phyloP scores from a whole-genome alignment of 2,888 invertebrate species.

The Yponomeuta cagnagella region DNA sequence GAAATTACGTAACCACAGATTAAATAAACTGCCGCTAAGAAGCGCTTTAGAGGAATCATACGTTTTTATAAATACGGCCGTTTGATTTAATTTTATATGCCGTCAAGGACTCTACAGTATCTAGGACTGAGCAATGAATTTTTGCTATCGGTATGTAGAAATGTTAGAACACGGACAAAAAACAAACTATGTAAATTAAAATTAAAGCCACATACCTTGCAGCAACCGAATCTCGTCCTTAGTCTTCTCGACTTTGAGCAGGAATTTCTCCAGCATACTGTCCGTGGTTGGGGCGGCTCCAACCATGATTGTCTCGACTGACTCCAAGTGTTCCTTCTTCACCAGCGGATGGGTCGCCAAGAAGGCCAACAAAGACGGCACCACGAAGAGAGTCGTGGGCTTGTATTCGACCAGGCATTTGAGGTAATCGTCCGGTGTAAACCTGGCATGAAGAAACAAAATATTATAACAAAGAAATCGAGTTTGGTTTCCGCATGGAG shows the following conservation, averaged over 20 bases:
- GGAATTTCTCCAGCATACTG: constrained; percentile 78
- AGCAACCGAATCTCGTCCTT: constrained; percentile 63
- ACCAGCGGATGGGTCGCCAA: constrained; percentile 83
- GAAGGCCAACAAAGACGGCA: constrained; percentile 86
- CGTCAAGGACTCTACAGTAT: no score
- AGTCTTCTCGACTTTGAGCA: constrained; percentile 72
- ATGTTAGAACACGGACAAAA: background rate
- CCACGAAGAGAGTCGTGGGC: constrained; percentile 80
- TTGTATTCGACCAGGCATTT: constrained; percentile 76
- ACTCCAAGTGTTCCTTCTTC: constrained; percentile 78
- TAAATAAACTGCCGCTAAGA: no score
- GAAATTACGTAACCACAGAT: no score
- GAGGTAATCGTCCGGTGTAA: constrained; percentile 84
- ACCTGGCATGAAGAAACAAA: constrained; percentile 47
- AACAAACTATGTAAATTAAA: background rate
- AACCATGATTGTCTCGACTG: constrained; percentile 78
- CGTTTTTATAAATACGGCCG: no score
- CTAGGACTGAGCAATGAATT: no score
- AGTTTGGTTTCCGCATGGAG: no score
- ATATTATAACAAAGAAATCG: no score
- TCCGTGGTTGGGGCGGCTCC: constrained; percentile 85
- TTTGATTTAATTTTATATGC: no score
- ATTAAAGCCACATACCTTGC: constrained; percentile 44
- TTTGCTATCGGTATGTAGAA: no score
- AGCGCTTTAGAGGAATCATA: no score